Conservation (phyloP, 2,113 vertebrate genomes). For the Malurus alboscapulatus region DNA sequence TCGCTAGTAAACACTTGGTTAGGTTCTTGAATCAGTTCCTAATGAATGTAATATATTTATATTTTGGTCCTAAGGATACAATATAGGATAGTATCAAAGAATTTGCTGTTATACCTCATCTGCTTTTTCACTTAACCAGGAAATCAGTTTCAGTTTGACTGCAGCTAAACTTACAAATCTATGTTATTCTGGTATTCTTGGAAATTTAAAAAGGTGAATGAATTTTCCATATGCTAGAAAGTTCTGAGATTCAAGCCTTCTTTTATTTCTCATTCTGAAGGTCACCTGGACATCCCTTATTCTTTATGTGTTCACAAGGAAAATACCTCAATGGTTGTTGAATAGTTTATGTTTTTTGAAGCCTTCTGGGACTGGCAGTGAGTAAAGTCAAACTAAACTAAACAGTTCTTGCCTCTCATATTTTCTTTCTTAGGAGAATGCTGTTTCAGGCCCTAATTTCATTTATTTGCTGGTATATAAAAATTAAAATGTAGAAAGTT, state of each 20-base stretch:
- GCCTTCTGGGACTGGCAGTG: neutral
- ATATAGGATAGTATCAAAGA: neutral
- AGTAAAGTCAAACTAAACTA: neutral
- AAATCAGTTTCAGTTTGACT: neutral
- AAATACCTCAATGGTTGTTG: neutral
- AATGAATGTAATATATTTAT: neutral
- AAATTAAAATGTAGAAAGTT: neutral
- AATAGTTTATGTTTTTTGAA: neutral
- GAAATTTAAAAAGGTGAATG: neutral
- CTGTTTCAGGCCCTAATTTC: neutral
- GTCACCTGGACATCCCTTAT: neutral
- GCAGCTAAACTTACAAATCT: neutral
- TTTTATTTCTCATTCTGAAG: neutral
- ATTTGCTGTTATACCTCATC: neutral
- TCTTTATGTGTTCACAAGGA: neutral
- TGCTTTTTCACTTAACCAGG: neutral
- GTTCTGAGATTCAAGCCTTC: neutral
- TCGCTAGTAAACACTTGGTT: neutral
- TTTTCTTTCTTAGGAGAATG: neutral
- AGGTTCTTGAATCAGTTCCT: neutral
- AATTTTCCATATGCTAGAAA: neutral
- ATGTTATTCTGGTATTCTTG: neutral
- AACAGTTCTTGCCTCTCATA: neutral
- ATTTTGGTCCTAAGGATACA: neutral
- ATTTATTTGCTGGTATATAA: neutral